A percentile compares a stretch with the other conserved stretches of the same genome.
phyloP scores from a whole-genome alignment of 2,888 invertebrate genomes.

The Drosophila borborema region DNA sequence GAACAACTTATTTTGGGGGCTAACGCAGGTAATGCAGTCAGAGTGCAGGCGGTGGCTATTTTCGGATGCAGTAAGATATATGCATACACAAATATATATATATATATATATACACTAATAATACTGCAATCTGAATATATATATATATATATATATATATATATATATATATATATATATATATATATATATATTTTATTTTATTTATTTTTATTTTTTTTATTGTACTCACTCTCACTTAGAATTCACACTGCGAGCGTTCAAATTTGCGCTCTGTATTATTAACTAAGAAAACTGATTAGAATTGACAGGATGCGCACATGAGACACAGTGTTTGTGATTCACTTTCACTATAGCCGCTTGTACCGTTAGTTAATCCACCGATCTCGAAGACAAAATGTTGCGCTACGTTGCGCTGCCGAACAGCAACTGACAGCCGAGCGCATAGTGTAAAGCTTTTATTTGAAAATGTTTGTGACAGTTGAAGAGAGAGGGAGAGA shows the following conservation, averaged over 20 bases:
- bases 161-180: slow-evolving; percentile 1
- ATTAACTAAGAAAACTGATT: slow-evolving; percentile 11
- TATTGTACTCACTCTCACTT: slow-evolving; percentile 51
- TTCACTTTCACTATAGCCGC: slow-evolving; percentile 52
- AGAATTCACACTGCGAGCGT: slow-evolving; percentile 15
- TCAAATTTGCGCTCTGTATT: slow-evolving; percentile 21
- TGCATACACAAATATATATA: slow-evolving; percentile 3
- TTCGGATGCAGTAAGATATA: slow-evolving; percentile 25
- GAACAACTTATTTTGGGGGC: slow-evolving; percentile 53
- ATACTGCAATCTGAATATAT: neutral
- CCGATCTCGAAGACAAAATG: slow-evolving; percentile 24
- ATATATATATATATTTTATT: neutral
- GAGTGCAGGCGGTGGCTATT: slow-evolving; percentile 47
- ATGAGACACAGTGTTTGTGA: slow-evolving; percentile 7
- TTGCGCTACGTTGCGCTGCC: slow-evolving; percentile 66
- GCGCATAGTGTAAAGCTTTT: slow-evolving; percentile 50
- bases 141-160: neutral
- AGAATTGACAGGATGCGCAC: slow-evolving; percentile 37
- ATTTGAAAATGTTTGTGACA: slow-evolving; percentile 47
- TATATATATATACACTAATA: neutral
- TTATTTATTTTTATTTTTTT: neutral
- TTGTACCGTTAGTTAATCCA: slow-evolving; percentile 17
- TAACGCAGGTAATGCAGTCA: slow-evolving; percentile 35
- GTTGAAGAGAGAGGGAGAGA: slow-evolving; percentile 6
- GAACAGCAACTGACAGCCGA: slow-evolving; percentile 63